These are phyloP conservation scores for Galago senegalensis DNA, from an alignment of 2,797 vertebrate species.

Conservation along the genomic window DNA sequence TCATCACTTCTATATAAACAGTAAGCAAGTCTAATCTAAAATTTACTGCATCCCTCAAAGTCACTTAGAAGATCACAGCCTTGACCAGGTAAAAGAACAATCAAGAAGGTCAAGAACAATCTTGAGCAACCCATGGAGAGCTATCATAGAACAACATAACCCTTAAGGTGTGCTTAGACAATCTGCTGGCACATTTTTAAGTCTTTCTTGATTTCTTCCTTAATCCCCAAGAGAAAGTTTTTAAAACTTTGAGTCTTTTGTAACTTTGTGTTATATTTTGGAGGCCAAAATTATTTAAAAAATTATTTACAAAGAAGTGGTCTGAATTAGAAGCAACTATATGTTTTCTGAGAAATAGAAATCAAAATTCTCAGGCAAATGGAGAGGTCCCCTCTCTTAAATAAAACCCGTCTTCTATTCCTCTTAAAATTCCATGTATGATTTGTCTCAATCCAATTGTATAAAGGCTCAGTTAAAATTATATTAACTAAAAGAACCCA, in stretches of 20 bases:
- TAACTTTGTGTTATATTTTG: neutral
- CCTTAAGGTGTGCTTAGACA: neutral
- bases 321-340: neutral
- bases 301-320: neutral
- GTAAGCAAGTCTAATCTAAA: neutral
- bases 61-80: neutral
- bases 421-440: constrained; percentile 26
- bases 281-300: neutral
- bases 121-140: neutral
- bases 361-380: constrained; percentile 6
- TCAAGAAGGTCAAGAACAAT: too few species aligned
- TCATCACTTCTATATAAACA: neutral
- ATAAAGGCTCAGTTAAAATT: neutral
- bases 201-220: neutral
- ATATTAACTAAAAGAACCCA: constrained; percentile 17
- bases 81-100: neutral
- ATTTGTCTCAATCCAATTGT: neutral
- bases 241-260: neutral
- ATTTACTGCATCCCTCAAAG: neutral
- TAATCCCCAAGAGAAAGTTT: neutral
- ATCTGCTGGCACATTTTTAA: neutral
- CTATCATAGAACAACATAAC: neutral
- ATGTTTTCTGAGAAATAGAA: constrained; percentile 38
- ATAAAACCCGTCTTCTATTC: neutral
- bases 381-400: neutral